Base-by-base conservation (phyloP, 1,140 invertebrate species). In the Portunus trituberculatus region DNA sequence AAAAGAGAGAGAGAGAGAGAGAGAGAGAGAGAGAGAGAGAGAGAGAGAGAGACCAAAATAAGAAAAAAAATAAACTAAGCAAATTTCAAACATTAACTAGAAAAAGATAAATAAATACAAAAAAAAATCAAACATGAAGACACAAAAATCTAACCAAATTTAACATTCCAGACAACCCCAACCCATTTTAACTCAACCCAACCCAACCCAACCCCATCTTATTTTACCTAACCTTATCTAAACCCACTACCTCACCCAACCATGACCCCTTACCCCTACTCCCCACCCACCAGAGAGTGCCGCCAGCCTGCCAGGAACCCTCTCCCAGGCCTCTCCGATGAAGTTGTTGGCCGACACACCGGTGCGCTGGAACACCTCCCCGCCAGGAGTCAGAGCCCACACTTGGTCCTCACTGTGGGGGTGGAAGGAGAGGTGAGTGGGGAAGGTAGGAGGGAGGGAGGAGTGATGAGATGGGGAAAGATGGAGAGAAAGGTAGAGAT, bases 241-340 rank as follows among this genome's bases (percentile, higher is more conserved):
- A 39, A 1, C 39, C 6, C n/a, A n/a, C 20, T 89, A 28, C 2
- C 25, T 28, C 4, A 4, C 20, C 8, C 25, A 7, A 29, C 4
- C 29, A n/a, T n/a, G n/a, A n/a, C n/a, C 20, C 32, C 16, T 46
- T 84, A 20, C 31, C 86, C 86, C 31, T 32, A 14, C 86, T 29
- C n/a, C 8, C 7, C 2, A 94, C 91, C 95, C 96, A 97, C 97
- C 97, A 96, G 97, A 97, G 48, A 97, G 96, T 91, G 96, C 96
- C 6, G 96, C 93, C 95, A 97, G 97, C 87, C 94, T 96, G 8
- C 97, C 97, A 86, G 97, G 97, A 76, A 97, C 97, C 96, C 97
- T 97, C 95, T 97, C 97, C 97, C 97, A 98, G 95, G 97, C 97
- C 96, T 97, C 97, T 32, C 97, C 97, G 93, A 97, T 97, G 93